phyloP scores from a whole-genome alignment of 2,888 invertebrate genomes.

The Epirrhoe alternata region DNA sequence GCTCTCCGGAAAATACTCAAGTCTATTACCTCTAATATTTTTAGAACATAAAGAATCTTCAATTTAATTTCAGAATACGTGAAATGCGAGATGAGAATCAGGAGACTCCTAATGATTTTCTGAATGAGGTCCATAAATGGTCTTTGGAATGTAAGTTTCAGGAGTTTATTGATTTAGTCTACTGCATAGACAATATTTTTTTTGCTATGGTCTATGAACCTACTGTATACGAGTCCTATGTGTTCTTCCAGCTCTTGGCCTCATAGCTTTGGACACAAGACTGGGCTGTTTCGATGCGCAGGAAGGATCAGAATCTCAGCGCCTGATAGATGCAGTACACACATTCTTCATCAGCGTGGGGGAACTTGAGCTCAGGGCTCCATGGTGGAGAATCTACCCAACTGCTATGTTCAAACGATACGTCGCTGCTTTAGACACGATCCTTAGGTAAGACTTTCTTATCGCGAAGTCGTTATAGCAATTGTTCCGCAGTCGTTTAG shows the following conservation, averaged over 20 bases:
- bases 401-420: conserved; percentile 87
- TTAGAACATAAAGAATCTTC: conserved; percentile 3
- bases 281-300: conserved; percentile 86
- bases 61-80: conserved; percentile 77
- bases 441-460: conserved; percentile 82
- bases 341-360: conserved; percentile 88
- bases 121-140: conserved; percentile 92
- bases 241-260: conserved; percentile 84
- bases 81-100: conserved; percentile 79
- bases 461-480: neutral
- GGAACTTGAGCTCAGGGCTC: conserved; percentile 86
- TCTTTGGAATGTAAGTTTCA: conserved; percentile 92
- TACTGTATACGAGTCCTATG: neutral
- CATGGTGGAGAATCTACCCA: conserved; percentile 88
- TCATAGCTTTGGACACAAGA: conserved; percentile 87
- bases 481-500: neutral
- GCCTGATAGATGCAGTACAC: conserved; percentile 87
- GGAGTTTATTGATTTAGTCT: too few relatives aligned
- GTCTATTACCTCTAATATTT: too few relatives aligned
- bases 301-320: conserved; percentile 85
- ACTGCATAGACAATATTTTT: too few relatives aligned
- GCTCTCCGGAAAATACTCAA: too few relatives aligned
- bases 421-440: conserved; percentile 87
- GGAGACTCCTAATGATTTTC: conserved; percentile 88
- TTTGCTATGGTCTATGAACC: too few relatives aligned